These are phyloP conservation scores for Melangyna quadrimaculata DNA, from an alignment of 2,888 invertebrate genomes.

Conservation along the genomic window DNA sequence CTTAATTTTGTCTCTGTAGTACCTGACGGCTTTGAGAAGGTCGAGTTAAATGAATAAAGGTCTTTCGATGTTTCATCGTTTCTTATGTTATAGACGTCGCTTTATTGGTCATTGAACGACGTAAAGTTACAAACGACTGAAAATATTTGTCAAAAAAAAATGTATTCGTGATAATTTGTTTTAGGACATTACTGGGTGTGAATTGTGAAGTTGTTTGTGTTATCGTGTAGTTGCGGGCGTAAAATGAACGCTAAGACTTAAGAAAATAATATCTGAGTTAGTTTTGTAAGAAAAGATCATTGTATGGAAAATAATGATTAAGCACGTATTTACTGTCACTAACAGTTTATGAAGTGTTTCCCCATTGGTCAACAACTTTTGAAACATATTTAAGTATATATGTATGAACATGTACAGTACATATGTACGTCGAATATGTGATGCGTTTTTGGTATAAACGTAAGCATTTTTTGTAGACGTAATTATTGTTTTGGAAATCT, in stretches of 20 bases:
- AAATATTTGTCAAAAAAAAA: constrained; percentile 1
- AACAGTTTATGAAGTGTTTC: too few relatives aligned
- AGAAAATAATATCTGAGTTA: too few relatives aligned
- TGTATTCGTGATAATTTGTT: constrained; percentile 42
- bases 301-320: not conserved
- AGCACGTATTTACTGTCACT: too few relatives aligned
- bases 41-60: constrained; percentile 58
- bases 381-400: too few relatives aligned
- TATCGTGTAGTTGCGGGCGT: constrained; percentile 31
- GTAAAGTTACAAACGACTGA: constrained; percentile 14
- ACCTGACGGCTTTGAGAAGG: constrained; percentile 60
- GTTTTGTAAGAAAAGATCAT: not conserved
- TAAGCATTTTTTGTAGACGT: too few relatives aligned
- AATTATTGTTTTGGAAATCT: too few relatives aligned
- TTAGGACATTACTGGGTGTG: constrained; percentile 5
- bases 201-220: constrained; percentile 27
- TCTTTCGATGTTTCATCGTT: constrained; percentile 45
- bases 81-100: not conserved
- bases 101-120: constrained; percentile 1
- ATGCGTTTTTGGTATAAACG: too few relatives aligned
- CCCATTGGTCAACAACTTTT: too few relatives aligned
- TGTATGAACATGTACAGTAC: too few relatives aligned
- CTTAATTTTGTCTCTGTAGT: not conserved
- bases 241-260: not conserved
- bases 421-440: too few relatives aligned